Evolutionary conservation across 2,113 vertebrate species (phyloP).

Genomic region (Laticauda colubrina): DNA sequence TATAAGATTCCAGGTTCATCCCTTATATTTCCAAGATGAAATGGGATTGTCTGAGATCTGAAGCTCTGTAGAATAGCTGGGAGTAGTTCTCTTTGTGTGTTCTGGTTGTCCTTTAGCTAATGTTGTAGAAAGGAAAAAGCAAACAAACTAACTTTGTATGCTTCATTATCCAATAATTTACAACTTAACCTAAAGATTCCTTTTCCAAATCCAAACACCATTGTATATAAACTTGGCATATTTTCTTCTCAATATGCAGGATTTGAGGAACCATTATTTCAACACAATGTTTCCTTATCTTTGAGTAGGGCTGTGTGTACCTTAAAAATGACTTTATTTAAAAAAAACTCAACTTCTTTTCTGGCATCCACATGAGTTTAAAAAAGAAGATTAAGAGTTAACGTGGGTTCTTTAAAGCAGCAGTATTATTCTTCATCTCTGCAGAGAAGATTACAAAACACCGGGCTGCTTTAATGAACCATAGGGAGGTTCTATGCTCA

Average conservation of each 20-base stretch:
- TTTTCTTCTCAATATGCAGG: background rate
- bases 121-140: background rate
- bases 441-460: background rate
- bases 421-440: background rate
- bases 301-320: background rate
- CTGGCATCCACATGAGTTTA: background rate
- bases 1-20: background rate
- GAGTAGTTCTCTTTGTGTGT: background rate
- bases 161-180: background rate
- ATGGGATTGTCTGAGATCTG: background rate
- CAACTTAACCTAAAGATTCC: background rate
- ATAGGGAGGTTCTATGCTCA: background rate
- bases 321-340: background rate
- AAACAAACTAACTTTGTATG: background rate
- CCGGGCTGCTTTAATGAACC: background rate
- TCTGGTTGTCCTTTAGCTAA: background rate
- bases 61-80: background rate
- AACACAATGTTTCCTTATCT: background rate
- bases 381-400: background rate
- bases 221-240: background rate
- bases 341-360: background rate
- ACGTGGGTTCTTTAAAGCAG: background rate
- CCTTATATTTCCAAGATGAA: background rate
- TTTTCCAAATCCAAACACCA: background rate
- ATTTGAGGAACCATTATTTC: background rate